Evolutionary conservation across 2,113 vertebrate species (phyloP).

Genomic region (Pongo pygmaeus): DNA sequence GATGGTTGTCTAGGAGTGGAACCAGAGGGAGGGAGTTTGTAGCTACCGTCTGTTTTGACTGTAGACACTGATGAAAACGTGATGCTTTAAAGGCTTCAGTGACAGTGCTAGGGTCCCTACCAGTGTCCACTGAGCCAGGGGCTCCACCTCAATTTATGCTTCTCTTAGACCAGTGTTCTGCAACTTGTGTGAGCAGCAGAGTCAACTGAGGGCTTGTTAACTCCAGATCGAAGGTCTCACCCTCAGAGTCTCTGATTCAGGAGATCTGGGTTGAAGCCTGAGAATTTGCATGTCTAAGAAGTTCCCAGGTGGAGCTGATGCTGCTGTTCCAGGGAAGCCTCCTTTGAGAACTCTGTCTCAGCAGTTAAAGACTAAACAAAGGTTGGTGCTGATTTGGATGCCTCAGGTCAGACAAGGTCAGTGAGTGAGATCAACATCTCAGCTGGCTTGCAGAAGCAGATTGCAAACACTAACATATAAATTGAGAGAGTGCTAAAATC

Average conservation of each 20-base stretch:
- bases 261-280: neutral
- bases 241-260: neutral
- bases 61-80: neutral
- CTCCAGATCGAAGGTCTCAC: neutral
- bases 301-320: neutral
- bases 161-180: neutral
- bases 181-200: neutral
- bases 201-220: neutral
- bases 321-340: neutral
- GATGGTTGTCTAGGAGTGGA: neutral
- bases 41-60: neutral
- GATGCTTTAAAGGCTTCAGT: neutral
- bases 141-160: neutral
- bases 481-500: neutral
- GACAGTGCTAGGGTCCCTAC: fast-evolving
- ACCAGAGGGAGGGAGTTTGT: neutral
- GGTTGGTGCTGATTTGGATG: neutral
- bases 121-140: no score
- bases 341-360: neutral
- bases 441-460: neutral
- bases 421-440: neutral
- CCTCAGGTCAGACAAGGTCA: neutral
- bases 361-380: neutral
- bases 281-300: neutral
- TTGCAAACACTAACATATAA: slow-evolving; percentile 7